A percentile compares a stretch with the other conserved stretches of the same genome.
Evolutionary conservation across 1,140 invertebrate genomes (phyloP).

Genomic region (Camponotus pennsylvanicus): DNA sequence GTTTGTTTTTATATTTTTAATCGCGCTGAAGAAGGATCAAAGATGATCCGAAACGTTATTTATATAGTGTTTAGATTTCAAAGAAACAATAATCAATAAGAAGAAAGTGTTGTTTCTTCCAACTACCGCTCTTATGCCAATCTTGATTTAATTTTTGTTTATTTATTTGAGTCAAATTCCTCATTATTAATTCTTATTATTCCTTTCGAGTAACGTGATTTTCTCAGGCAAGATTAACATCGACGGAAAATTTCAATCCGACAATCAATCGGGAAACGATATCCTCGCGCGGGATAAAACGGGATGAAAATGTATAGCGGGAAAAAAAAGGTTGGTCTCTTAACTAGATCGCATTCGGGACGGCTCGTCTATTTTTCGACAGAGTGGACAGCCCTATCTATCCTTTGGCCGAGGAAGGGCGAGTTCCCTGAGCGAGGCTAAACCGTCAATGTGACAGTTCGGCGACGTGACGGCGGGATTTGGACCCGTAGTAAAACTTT

Average conservation of each 20-base stretch:
- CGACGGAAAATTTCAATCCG: not conserved
- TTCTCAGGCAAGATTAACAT: not conserved
- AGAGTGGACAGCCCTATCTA: not conserved
- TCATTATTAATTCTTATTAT: not conserved
- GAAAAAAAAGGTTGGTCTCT: constrained; percentile 14
- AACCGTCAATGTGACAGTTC: not conserved
- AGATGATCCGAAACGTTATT: no score
- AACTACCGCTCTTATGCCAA: no score
- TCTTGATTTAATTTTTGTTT: no score
- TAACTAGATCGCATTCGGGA: not conserved
- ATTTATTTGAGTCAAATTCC: no score
- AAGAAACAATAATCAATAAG: no score
- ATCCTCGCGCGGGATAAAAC: not conserved
- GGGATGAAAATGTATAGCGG: not conserved
- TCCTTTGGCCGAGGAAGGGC: not conserved
- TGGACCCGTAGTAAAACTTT: constrained; percentile 38
- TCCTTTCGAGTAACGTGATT: not conserved
- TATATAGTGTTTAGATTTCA: no score
- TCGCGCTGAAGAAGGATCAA: no score
- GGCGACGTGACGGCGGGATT: constrained; percentile 12
- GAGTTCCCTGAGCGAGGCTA: not conserved
- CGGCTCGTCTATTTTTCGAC: not conserved
- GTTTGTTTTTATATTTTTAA: no score
- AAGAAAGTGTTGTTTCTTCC: no score
- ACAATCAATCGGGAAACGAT: not conserved